A percentile compares a stretch with the other conserved stretches of the same genome.
These are phyloP conservation scores for Ophraella communa DNA, from an alignment of 2,888 invertebrate species.

Conservation along the genomic window DNA sequence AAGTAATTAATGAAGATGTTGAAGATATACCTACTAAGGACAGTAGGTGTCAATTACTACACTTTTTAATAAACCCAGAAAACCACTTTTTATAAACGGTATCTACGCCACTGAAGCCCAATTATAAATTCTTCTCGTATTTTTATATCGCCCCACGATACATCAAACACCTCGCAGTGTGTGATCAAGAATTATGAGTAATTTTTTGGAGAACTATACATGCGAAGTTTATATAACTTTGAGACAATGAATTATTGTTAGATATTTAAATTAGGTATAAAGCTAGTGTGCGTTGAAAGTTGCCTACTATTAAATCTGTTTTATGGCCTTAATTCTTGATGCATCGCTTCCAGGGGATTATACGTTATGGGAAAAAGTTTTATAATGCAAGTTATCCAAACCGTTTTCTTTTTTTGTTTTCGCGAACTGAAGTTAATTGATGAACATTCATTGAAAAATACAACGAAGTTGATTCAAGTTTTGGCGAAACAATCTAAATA, in stretches of 20 bases:
- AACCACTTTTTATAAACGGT: too few species aligned
- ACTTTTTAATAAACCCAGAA: too few species aligned
- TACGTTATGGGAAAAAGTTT: slow-evolving; percentile 20
- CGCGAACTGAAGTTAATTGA: background rate
- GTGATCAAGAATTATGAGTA: slow-evolving; percentile 17
- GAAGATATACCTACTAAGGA: too few species aligned
- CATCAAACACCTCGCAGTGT: slow-evolving; percentile 8
- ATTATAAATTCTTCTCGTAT: background rate
- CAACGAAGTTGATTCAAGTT: background rate
- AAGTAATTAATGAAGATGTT: too few species aligned
- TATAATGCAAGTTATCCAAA: slow-evolving; percentile 12
- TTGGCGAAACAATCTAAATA: too few species aligned
- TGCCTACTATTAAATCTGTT: slow-evolving; percentile 24
- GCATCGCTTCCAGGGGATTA: slow-evolving; percentile 16
- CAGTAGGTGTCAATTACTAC: too few species aligned
- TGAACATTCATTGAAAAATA: background rate
- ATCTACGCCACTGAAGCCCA: background rate
- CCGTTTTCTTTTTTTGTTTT: background rate
- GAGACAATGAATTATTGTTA: slow-evolving; percentile 16
- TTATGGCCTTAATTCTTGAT: slow-evolving; percentile 21
- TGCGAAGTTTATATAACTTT: slow-evolving; percentile 14
- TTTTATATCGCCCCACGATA: background rate
- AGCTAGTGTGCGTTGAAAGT: slow-evolving; percentile 14
- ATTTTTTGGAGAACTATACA: slow-evolving; percentile 11
- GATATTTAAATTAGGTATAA: slow-evolving; percentile 19